Base-by-base conservation (phyloP, 2,888 invertebrate species). In the Brachyptera risi region DNA sequence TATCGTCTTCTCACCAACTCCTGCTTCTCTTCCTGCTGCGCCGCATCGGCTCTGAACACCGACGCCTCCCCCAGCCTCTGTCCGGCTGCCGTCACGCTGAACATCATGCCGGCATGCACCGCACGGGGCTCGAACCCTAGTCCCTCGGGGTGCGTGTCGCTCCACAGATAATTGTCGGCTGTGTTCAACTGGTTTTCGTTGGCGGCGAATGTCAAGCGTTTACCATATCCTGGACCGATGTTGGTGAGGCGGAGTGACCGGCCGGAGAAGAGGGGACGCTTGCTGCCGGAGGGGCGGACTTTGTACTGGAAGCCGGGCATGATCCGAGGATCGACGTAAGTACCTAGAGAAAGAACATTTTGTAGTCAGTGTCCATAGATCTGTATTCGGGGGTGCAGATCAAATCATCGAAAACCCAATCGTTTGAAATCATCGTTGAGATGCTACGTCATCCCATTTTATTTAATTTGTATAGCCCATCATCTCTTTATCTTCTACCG, bases 201-300 rank as follows among this genome's bases (percentile, higher is more conserved):
- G 0, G 87, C 84, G 68, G 83, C 79, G 75, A 89, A 89, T 1
- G 87, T 87, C 62, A 90, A 78, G 54, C 88, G 79, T 71, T 88
- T 88, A 26, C 87, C 88, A 69, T 89, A 90, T 17, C 90, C 89
- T 78, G 86, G 82, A 9, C 89, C 89, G 65, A 89, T 78, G 42
- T 83, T 83, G 61, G 82, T 76, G 37, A 90, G 76, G 56, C 80
- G 74, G 60, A 87, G 73, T 49, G 85, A 80, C 62, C 84, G 79
- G 0, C 86, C 86, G 59, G 80, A 78, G 71, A 88, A 88, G 7
- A 88, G 76, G 68, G 83, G 82, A 38, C 82, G 79, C 24, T 57
- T 54, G n/a, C 69, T 68, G 64, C 83, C 82, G n/a, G 83, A 83
- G 1, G 86, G 84, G 4, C 88, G 82, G 3, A 89, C 85, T 63